Evolutionary conservation across 2,888 invertebrate genomes (phyloP).

Genomic region (Chymomyza caudatula): DNA sequence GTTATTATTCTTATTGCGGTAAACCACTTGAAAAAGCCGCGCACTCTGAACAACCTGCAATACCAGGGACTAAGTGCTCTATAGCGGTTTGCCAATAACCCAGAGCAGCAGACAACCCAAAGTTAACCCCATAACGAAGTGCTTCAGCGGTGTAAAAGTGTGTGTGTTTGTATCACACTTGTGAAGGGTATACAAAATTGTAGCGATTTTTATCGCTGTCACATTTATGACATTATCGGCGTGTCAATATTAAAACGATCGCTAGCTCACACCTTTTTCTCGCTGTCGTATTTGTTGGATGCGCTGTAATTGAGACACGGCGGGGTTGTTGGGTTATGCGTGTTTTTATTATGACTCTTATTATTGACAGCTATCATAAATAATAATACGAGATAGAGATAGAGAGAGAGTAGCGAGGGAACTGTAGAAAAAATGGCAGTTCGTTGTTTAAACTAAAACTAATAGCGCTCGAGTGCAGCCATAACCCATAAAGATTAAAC

Average conservation of each 20-base stretch:
- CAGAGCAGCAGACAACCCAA: neutral
- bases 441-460: constrained; percentile 57
- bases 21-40: constrained; percentile 42
- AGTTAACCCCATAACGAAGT: neutral
- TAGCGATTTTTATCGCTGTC: constrained; percentile 73
- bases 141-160: neutral
- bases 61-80: too few species aligned
- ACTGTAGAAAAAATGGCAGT: constrained; percentile 1
- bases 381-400: constrained; percentile 38
- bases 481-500: constrained; percentile 65
- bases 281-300: neutral
- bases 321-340: neutral
- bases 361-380: constrained; percentile 61
- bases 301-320: neutral
- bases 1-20: constrained; percentile 44
- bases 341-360: constrained; percentile 54
- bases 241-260: constrained; percentile 63
- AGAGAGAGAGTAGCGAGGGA: neutral
- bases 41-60: constrained; percentile 36
- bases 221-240: constrained; percentile 74
- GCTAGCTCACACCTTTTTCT: constrained; percentile 36
- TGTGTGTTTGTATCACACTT: neutral
- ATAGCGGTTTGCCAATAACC: neutral
- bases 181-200: constrained; percentile 28
- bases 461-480: constrained; percentile 65